Evolutionary conservation across 2,888 invertebrate species (phyloP).

Genomic region (Uloborus plumipes): DNA sequence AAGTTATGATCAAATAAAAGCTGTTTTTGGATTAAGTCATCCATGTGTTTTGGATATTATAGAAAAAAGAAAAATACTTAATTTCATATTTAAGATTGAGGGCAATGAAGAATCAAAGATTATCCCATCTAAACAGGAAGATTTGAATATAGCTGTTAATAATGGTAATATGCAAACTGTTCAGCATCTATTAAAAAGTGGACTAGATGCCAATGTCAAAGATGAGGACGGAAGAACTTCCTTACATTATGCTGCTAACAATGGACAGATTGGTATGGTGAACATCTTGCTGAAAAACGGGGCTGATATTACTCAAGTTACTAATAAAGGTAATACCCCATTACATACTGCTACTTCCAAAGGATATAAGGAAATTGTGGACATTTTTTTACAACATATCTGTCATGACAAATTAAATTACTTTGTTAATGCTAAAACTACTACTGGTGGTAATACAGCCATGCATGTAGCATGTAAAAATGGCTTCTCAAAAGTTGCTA

Average conservation of each 20-base stretch:
- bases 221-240: background rate
- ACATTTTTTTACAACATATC: conserved; percentile 78
- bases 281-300: conserved; percentile 11
- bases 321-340: background rate
- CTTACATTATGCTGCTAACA: conserved; percentile 7
- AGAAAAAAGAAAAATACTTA: background rate
- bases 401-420: conserved; percentile 78
- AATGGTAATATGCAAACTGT: conserved; percentile 67
- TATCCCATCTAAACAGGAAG: background rate
- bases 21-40: conserved; percentile 1
- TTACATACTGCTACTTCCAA: conserved; percentile 8
- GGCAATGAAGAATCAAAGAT: background rate
- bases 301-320: background rate
- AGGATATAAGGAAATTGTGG: conserved; percentile 20
- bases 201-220: background rate
- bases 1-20: background rate
- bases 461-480: conserved; percentile 83
- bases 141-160: background rate
- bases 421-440: background rate
- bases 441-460: conserved; percentile 80
- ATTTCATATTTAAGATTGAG: background rate
- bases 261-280: conserved; percentile 2
- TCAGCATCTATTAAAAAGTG: conserved; percentile 68
- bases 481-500: conserved; percentile 78
- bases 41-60: background rate